These are phyloP conservation scores for Encarsia formosa DNA, from an alignment of 2,888 invertebrate species.

Conservation along the genomic window DNA sequence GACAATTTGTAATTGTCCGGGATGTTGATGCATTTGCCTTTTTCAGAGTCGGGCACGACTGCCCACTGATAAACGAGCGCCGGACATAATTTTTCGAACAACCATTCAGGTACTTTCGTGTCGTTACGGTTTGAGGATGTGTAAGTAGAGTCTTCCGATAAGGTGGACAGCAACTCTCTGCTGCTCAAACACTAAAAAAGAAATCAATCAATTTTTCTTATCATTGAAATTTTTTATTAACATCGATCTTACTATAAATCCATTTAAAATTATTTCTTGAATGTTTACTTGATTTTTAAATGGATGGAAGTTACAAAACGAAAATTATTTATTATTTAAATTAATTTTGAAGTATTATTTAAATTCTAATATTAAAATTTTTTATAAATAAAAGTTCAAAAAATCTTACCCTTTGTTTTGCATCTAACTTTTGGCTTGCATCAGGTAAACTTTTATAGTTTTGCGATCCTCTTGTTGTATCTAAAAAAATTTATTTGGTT, in stretches of 20 bases:
- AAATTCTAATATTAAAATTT: neutral
- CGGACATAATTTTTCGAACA: slow-evolving; percentile 61
- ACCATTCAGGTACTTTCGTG: slow-evolving; percentile 41
- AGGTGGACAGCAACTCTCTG: slow-evolving; percentile 41
- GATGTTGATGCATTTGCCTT: slow-evolving; percentile 56
- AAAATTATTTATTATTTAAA: too few relatives aligned
- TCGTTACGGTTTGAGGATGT: slow-evolving; percentile 33
- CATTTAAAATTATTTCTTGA: too few relatives aligned
- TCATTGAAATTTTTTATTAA: too few relatives aligned
- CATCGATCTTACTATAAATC: too few relatives aligned
- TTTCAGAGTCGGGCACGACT: slow-evolving; percentile 55
- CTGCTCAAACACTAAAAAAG: slow-evolving; percentile 44
- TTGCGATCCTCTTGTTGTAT: slow-evolving; percentile 22
- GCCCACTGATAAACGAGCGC: slow-evolving; percentile 65
- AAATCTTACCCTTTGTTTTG: slow-evolving; percentile 54
- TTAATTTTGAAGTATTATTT: too few relatives aligned
- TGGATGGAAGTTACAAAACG: too few relatives aligned
- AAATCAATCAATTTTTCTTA: neutral
- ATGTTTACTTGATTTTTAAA: too few relatives aligned
- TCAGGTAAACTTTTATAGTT: slow-evolving; percentile 16
- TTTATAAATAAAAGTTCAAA: neutral
- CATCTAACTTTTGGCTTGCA: slow-evolving; percentile 19
- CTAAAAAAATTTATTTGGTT: too few relatives aligned
- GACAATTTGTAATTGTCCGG: slow-evolving; percentile 24
- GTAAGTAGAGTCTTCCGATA: slow-evolving; percentile 37